Evolutionary conservation across 2,888 invertebrate species (phyloP).

Genomic region (Boloria selene): DNA sequence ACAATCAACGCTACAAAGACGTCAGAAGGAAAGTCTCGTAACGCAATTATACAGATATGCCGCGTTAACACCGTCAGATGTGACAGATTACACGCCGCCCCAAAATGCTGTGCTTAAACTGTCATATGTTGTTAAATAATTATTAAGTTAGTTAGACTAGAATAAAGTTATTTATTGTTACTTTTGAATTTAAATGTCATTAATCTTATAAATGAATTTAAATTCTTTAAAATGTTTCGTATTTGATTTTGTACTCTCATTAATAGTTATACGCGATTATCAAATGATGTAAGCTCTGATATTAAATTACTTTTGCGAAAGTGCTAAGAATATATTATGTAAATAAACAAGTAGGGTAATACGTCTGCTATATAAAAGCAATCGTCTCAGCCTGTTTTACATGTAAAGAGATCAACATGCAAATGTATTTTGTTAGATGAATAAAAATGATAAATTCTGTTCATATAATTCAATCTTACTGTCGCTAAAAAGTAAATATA

Average conservation of each 20-base stretch:
- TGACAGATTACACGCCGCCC: conserved; percentile 49
- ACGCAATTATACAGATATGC: conserved; percentile 73
- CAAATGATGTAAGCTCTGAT: neutral
- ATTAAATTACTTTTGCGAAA: conserved; percentile 21
- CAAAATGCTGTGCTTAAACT: conserved; percentile 43
- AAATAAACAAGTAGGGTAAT: conserved; percentile 20
- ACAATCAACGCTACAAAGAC: conserved; percentile 72
- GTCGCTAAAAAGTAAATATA: neutral
- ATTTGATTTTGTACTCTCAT: too few species aligned
- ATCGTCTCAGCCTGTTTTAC: conserved; percentile 26
- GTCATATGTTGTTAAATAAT: neutral
- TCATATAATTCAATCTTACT: neutral
- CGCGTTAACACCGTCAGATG: conserved; percentile 55
- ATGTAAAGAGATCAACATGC: conserved; percentile 26
- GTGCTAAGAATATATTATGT: conserved; percentile 9
- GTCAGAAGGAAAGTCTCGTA: conserved; percentile 70
- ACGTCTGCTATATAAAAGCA: conserved; percentile 15
- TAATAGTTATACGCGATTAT: too few species aligned
- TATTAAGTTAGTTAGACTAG: conserved; percentile 14
- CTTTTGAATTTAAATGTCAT: too few species aligned
- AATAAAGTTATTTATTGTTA: neutral
- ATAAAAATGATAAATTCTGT: neutral
- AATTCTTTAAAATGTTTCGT: too few species aligned
- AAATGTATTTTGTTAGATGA: conserved; percentile 12
- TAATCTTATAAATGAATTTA: conserved; percentile 3